These are phyloP conservation scores for Caerostris extrusa DNA, from an alignment of 1,140 invertebrate species.

Conservation along the genomic window DNA sequence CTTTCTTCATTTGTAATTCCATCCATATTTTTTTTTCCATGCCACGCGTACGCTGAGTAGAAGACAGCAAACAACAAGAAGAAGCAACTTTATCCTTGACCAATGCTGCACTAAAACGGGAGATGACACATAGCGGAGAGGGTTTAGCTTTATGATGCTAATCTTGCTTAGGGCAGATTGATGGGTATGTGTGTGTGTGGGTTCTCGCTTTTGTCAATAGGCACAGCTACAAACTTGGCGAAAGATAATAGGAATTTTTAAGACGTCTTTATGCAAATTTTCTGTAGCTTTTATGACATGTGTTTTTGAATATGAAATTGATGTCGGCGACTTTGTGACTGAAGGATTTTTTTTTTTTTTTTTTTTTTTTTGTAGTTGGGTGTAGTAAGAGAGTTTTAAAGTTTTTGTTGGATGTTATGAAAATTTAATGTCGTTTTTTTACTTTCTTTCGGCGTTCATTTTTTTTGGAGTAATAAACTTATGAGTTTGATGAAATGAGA, in stretches of 20 bases:
- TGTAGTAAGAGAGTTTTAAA: not conserved
- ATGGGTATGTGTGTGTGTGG: not conserved
- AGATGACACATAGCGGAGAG: constrained; percentile 9
- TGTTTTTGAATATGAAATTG: constrained; percentile 21
- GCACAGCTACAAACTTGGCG: not conserved
- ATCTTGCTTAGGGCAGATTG: not conserved
- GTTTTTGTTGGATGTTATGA: not conserved
- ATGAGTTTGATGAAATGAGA: too few relatives aligned
- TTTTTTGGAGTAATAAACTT: not conserved
- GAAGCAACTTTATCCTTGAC: constrained; percentile 8
- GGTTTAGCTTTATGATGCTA: not conserved
- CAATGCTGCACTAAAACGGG: not conserved
- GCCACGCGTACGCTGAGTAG: not conserved
- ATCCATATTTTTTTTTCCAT: not conserved
- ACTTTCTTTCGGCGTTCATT: not conserved
- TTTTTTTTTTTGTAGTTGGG: not conserved
- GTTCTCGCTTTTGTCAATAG: not conserved
- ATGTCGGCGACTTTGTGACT: not conserved
- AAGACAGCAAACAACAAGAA: not conserved
- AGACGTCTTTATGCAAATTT: constrained; percentile 35
- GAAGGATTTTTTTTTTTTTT: too few relatives aligned
- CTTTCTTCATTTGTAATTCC: not conserved
- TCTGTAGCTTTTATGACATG: constrained; percentile 2
- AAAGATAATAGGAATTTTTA: constrained; percentile 29
- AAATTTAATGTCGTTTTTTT: constrained; percentile 2